Conservation (phyloP, 2,113 vertebrate species). For the Trematocara nigrifrons region DNA sequence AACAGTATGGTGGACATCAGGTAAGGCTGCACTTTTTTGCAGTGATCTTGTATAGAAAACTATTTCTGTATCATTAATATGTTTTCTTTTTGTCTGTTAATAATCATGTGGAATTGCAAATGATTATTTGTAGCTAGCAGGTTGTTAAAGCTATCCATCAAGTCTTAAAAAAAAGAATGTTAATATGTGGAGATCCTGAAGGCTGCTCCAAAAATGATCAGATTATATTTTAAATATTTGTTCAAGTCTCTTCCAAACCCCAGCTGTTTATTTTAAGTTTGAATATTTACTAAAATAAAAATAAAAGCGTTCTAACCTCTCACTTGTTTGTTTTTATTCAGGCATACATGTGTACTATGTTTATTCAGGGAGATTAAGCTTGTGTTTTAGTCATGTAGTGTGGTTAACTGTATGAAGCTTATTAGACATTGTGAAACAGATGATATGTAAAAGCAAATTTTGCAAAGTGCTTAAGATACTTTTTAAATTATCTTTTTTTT, state of each 20-base stretch:
- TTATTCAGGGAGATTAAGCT: not conserved
- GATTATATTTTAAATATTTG: not conserved
- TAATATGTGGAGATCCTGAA: not conserved
- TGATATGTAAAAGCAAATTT: not conserved
- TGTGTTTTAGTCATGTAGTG: not conserved
- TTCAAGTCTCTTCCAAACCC: not conserved
- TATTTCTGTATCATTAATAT: not conserved
- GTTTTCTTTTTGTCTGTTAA: not conserved
- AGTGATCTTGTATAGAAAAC: not conserved
- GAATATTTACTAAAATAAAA: not conserved
- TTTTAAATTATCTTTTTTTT: not conserved
- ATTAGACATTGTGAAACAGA: not conserved
- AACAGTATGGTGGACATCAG: not conserved
- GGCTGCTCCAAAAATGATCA: not conserved
- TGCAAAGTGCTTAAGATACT: not conserved
- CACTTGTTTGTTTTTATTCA: not conserved
- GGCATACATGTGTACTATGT: not conserved
- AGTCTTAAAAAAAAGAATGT: not conserved
- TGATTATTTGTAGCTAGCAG: not conserved
- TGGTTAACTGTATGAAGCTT: not conserved
- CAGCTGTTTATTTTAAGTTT: not conserved
- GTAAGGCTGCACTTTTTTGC: not conserved
- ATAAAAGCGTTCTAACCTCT: not conserved
- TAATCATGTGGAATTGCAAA: not conserved
- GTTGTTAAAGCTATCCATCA: not conserved